Base-by-base conservation (phyloP, 2,797 vertebrate species). In the Eulemur coronatus region DNA sequence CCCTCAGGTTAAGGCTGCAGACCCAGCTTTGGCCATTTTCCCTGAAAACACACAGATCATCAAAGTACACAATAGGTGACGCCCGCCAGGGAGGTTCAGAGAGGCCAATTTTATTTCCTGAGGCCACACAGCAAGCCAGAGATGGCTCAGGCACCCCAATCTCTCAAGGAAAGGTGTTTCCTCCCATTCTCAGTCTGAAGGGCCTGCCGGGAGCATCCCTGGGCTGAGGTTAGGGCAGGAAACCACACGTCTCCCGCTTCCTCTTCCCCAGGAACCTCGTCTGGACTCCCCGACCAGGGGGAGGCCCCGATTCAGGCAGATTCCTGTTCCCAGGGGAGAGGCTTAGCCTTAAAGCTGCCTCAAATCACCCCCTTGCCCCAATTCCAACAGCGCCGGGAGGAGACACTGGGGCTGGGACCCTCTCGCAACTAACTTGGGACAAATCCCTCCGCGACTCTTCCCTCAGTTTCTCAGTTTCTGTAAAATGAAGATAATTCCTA, bases 171-270 rank as follows among this genome's bases (percentile, higher is more conserved):
- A 94, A 91, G 94, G 79, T 14, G 10, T 82, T 91, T 91, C 89
- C 96, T 91, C 52, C 67, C 17, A 69, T 80, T 85, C 67, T 80
- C 57, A 41, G 79, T 55, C 35, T 3, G 38, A 76, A 95, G 76
- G 65, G 48, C 72, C 81, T 33, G 86, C 76, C 20, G n/a, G 73
- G 33, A 89, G 93, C 33, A 18, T 87, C 95, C 86, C 46, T 4
- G 76, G 52, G 55, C 86, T 82, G 96, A 96, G 96, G 95, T 61
- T 84, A 28, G 52, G 82, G 76, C 96, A 88, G 97, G 96, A 98
- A 98, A 96, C 98, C 95, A 91, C 92, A 89, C 0, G 41, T 94
- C 91, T 91, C 50, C 92, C 84, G 67, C 96, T 98, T 98, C 98
- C 97, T 92, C 67, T 52, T 95, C 89, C 15, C 65, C 14, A 48